A percentile compares a stretch with the other conserved stretches of the same genome.
Conservation (phyloP, 2,113 vertebrate species). For the Phalacrocorax carbo region DNA sequence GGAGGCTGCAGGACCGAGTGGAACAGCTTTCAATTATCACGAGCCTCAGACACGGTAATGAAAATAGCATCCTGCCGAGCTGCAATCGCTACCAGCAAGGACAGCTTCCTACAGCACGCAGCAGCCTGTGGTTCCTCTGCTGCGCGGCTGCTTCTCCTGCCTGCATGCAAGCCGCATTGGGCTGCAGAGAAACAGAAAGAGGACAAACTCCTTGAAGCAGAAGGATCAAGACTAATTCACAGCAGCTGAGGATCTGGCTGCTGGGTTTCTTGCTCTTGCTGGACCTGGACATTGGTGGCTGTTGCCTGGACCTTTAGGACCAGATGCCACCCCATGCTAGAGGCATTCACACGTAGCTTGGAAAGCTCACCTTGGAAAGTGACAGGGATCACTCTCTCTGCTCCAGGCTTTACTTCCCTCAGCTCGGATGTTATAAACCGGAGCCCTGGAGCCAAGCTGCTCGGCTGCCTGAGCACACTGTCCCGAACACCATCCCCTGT, state of each 20-base stretch:
- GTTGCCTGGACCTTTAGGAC: background rate
- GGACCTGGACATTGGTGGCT: background rate
- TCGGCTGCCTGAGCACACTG: fast-evolving
- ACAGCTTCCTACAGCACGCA: background rate
- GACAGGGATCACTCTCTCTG: background rate
- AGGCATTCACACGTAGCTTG: fast-evolving
- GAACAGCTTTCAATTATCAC: constrained; percentile 18
- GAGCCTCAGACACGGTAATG: background rate
- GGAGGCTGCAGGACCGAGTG: background rate
- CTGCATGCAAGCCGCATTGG: background rate
- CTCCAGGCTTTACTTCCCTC: background rate
- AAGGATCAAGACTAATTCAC: fast-evolving
- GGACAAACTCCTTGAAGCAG: background rate
- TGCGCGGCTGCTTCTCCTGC: background rate
- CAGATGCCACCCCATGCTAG: too few species aligned
- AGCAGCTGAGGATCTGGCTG: background rate
- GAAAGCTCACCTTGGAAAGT: background rate
- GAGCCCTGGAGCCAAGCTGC: background rate
- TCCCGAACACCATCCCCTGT: background rate
- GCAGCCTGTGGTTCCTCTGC: background rate
- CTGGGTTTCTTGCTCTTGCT: background rate
- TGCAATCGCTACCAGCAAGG: background rate
- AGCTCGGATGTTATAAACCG: fast-evolving
- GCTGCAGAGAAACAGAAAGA: background rate
- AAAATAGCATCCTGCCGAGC: background rate